Evolutionary conservation across 1,140 invertebrate species (phyloP), one percentile per base, ranked within the genome.

Genomic region (Conopomorpha cramerella): DNA sequence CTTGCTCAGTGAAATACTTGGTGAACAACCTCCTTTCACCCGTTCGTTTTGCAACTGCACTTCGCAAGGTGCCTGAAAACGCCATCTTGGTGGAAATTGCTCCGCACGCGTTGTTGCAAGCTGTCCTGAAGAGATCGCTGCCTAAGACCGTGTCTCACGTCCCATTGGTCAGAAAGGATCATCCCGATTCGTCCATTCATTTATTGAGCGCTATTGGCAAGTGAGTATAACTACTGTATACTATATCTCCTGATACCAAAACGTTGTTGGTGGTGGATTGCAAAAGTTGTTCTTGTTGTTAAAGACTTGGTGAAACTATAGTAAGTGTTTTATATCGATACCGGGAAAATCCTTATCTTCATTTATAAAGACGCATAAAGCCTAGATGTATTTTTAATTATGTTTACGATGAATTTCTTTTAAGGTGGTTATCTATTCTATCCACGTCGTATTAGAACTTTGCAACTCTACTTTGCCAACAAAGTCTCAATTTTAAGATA

Each of bases 11-110:
- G n/a, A n/a, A n/a, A n/a, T 99, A 99, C 73, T 93, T 96, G 65
- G 94, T 96, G 0, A 97, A 98, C 79, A 99, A 99, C 72, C 79
- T 98, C 25, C 80, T 96, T 7, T 93, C 90, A 18, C 91, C 90
- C 2, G 90, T 92, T 8, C 71, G 90, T 0, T 92, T 92, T 80
- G 82, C 89, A 44, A 92, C 95, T 55, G 93, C 90, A 14, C 50
- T 97, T 19, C 61, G 83, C 40, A 86, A 93, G 56, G 79, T 98
- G 2, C 96, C 95, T 2, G 83, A 86, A 41, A 90, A 94, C 59
- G 93, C 95, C 2, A 80, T 98, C 39, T 84, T 90, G 15, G 85
- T 99, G 45, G 96, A 99, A 81, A 86, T 98, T 40, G 94, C 95
- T 11, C 95, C 96, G 1, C 93, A 96, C 59, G 89, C 88, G 47